Conservation (phyloP, 2,113 vertebrate species). For the Perca fluviatilis region DNA sequence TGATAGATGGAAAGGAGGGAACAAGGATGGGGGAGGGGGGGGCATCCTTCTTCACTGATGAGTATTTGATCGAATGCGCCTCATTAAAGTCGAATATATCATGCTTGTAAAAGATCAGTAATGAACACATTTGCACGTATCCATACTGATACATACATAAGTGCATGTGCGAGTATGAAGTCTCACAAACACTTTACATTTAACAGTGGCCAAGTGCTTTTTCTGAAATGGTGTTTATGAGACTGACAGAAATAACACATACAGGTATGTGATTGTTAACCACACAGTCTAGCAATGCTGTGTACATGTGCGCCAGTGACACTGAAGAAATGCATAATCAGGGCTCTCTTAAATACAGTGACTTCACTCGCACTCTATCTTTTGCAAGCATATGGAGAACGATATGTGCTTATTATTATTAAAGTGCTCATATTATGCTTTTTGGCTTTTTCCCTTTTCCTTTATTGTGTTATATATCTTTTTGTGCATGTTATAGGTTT, state of each 20-base stretch:
- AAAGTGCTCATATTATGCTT: neutral
- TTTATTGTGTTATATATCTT: too few relatives aligned
- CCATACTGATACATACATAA: slow-evolving; percentile 14
- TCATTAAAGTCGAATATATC: slow-evolving; percentile 55
- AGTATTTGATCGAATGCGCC: slow-evolving; percentile 52
- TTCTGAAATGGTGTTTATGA: neutral
- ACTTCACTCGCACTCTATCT: slow-evolving; percentile 3
- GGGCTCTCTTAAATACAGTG: slow-evolving; percentile 28
- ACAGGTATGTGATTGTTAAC: slow-evolving; percentile 26
- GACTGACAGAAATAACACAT: slow-evolving; percentile 7
- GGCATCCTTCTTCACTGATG: slow-evolving; percentile 37
- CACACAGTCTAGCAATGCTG: neutral
- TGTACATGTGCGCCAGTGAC: slow-evolving; percentile 8
- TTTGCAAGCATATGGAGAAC: slow-evolving; percentile 39
- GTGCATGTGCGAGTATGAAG: neutral
- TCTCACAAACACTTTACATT: neutral
- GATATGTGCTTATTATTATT: slow-evolving; percentile 46
- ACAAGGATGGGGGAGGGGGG: neutral
- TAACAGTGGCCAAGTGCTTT: neutral
- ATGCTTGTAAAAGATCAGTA: slow-evolving; percentile 38
- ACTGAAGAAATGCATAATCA: slow-evolving; percentile 42
- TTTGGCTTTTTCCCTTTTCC: too few relatives aligned
- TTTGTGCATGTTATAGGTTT: too few relatives aligned
- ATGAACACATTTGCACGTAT: slow-evolving; percentile 41
- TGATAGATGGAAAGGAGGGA: neutral